Conservation (phyloP, 2,797 vertebrate genomes). For the Pempheris klunzingeri region DNA sequence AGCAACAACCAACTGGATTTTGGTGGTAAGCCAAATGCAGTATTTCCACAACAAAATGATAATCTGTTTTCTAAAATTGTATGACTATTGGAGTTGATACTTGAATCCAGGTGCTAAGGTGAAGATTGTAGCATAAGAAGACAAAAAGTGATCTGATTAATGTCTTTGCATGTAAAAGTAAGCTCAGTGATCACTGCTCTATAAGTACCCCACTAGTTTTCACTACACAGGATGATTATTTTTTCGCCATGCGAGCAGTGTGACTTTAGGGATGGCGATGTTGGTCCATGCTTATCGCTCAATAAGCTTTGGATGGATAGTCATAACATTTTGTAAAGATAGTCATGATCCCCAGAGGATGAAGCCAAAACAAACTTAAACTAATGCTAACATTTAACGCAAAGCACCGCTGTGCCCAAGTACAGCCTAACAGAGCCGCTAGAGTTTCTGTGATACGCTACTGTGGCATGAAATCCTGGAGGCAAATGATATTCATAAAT, state of each 20-base stretch:
- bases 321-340: background rate
- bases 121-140: background rate
- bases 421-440: background rate
- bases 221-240: too few species aligned
- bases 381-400: background rate
- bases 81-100: background rate
- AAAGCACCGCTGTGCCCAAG: background rate
- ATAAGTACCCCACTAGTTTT: background rate
- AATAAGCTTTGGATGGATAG: background rate
- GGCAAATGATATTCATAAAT: background rate
- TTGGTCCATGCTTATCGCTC: background rate
- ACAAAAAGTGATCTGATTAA: background rate
- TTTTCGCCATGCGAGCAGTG: background rate
- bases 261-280: background rate
- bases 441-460: background rate
- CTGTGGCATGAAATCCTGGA: background rate
- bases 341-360: background rate
- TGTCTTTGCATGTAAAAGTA: background rate
- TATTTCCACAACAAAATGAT: conserved; percentile 2
- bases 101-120: background rate
- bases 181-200: background rate
- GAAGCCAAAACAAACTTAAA: background rate
- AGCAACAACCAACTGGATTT: conserved; percentile 5
- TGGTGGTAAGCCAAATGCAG: conserved; percentile 1
- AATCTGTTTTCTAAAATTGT: background rate